Conservation (phyloP, 2,888 invertebrate genomes). For the Drosophila planitibia region DNA sequence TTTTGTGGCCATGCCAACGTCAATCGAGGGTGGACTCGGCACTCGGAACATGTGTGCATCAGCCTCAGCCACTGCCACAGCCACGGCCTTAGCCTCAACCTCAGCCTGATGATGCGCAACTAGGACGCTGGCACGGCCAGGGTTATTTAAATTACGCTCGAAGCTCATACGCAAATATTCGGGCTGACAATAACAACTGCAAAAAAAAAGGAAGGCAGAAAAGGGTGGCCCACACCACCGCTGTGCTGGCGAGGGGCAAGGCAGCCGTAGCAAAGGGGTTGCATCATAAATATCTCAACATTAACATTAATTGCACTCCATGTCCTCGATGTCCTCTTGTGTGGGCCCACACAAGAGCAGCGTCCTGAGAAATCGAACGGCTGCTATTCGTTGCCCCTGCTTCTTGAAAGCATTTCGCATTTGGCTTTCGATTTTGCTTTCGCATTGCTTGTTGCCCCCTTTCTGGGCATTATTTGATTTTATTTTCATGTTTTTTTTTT, state of each 20-base stretch:
- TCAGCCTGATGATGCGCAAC: conserved; percentile 2
- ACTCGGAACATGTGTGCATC: conserved; percentile 5
- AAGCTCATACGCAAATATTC: conserved; percentile 70
- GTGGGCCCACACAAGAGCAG: conserved; percentile 75
- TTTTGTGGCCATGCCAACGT: conserved; percentile 68
- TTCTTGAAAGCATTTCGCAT: conserved; percentile 16
- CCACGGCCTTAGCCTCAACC: neutral
- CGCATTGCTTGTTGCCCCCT: conserved; percentile 4
- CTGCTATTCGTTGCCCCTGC: conserved; percentile 48
- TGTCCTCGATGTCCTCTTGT: conserved; percentile 84
- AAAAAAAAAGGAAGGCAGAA: conserved; percentile 1
- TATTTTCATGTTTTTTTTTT: neutral
- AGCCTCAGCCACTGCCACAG: neutral
- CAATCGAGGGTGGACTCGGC: conserved; percentile 57
- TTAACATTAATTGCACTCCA: conserved; percentile 85
- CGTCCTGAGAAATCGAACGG: conserved; percentile 76
- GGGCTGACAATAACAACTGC: conserved; percentile 1
- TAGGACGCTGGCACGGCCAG: neutral
- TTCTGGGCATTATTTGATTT: conserved; percentile 18
- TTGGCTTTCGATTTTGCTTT: conserved; percentile 6
- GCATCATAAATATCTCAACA: conserved; percentile 82
- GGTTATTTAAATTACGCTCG: conserved; percentile 64
- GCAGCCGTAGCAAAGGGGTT: conserved; percentile 59
- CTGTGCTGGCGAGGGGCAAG: conserved; percentile 1
- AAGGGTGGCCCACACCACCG: conserved; percentile 55